A percentile compares a stretch with the other conserved stretches of the same genome.
Conservation (phyloP, 2,113 vertebrate genomes). For the Cyphomyrus plagiostoma region DNA sequence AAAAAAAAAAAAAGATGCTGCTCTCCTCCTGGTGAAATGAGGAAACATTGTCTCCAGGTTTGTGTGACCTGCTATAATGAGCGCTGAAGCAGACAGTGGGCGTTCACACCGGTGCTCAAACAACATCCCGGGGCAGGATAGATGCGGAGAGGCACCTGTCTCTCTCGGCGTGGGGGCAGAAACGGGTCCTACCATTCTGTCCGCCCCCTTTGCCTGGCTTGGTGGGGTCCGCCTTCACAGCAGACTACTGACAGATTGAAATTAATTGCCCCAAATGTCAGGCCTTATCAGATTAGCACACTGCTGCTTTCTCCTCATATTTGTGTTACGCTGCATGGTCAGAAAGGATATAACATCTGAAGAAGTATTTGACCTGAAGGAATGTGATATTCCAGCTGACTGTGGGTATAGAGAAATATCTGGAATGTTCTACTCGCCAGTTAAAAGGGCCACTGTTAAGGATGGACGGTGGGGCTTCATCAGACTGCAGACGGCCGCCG, state of each 20-base stretch:
- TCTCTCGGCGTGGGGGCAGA: background rate
- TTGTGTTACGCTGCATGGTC: background rate
- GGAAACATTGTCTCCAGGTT: background rate
- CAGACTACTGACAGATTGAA: background rate
- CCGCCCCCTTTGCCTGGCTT: background rate
- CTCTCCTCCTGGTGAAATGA: background rate
- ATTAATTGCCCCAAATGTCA: background rate
- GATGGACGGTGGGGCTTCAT: constrained; percentile 53
- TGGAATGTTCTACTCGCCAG: constrained; percentile 8
- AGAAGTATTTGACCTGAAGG: background rate
- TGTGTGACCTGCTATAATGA: background rate
- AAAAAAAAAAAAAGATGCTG: background rate
- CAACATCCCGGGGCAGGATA: background rate
- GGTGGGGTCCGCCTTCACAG: background rate
- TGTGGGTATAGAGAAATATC: background rate
- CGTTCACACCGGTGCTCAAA: background rate
- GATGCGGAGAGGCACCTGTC: background rate
- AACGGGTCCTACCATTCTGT: background rate
- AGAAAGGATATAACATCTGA: background rate
- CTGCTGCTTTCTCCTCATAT: background rate
- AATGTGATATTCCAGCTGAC: background rate
- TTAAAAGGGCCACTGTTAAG: background rate
- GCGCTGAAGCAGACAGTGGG: background rate
- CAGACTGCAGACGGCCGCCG: constrained; percentile 48
- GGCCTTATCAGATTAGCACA: background rate